phyloP scores from a whole-genome alignment of 1,140 invertebrate genomes.

The Apocrypta bakeri region DNA sequence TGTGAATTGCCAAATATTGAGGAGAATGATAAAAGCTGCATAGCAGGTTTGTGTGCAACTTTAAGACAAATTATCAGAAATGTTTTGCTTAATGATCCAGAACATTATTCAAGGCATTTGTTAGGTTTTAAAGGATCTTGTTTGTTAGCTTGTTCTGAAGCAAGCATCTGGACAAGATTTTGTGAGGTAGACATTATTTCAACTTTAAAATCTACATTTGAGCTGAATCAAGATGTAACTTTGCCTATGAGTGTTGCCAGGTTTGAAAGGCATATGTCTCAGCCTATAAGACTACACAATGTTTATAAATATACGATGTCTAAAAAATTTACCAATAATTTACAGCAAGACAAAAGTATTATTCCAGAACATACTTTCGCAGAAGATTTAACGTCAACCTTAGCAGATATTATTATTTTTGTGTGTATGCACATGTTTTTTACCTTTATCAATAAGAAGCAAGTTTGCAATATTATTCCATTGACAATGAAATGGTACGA shows the following conservation, averaged over 20 bases:
- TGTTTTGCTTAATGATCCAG: constrained; percentile 43
- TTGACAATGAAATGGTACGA: constrained; percentile 81
- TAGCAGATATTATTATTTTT: constrained; percentile 89
- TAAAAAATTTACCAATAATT: constrained; percentile 70
- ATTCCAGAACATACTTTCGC: constrained; percentile 82
- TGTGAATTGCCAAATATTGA: constrained; percentile 78
- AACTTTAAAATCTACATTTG: constrained; percentile 70
- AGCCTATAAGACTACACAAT: constrained; percentile 91
- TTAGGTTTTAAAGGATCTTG: constrained; percentile 87
- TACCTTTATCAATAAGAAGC: constrained; percentile 70
- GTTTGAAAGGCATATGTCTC: constrained; percentile 90
- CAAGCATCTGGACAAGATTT: constrained; percentile 93
- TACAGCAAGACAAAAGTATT: constrained; percentile 50
- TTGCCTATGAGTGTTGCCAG: constrained; percentile 80
- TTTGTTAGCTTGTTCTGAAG: constrained; percentile 87
- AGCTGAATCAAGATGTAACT: constrained; percentile 49
- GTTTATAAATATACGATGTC: constrained; percentile 83
- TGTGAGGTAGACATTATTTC: constrained; percentile 89
- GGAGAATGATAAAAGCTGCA: constrained; percentile 76
- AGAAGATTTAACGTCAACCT: constrained; percentile 87
- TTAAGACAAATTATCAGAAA: constrained; percentile 80
- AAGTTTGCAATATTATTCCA: constrained; percentile 77
- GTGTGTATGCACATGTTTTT: constrained; percentile 82
- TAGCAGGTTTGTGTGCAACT: constrained; percentile 82
- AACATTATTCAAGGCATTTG: constrained; percentile 73